Percentiles rank a stretch among this genome's conserved stretches.
These are phyloP conservation scores for Labrus mixtus DNA, from an alignment of 2,113 vertebrate genomes.

Conservation along the genomic window DNA sequence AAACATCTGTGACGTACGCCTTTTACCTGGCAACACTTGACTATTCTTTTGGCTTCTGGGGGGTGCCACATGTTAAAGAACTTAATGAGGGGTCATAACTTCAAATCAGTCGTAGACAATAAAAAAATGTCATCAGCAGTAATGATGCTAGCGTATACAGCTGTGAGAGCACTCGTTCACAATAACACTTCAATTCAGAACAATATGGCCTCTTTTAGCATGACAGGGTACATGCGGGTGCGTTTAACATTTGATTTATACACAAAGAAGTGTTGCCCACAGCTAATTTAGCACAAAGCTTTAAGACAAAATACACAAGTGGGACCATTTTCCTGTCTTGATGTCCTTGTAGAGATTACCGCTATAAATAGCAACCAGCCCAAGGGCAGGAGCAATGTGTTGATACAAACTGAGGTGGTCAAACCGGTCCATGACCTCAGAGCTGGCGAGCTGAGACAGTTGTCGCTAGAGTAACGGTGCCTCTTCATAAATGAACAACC, in stretches of 20 bases:
- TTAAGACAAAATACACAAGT: constrained; percentile 18
- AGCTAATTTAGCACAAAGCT: constrained; percentile 20
- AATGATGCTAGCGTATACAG: constrained; percentile 2
- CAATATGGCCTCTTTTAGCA: constrained; percentile 20
- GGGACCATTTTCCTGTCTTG: constrained; percentile 42
- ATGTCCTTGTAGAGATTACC: constrained; percentile 67
- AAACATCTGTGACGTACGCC: constrained; percentile 50
- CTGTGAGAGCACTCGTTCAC: constrained; percentile 9
- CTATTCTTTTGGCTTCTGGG: constrained; percentile 47
- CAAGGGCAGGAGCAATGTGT: constrained; percentile 67
- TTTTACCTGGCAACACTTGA: constrained; percentile 50
- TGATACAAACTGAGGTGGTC: constrained; percentile 68
- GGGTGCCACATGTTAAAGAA: constrained; percentile 58
- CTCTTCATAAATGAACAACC: constrained; percentile 16
- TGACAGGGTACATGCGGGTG: not conserved
- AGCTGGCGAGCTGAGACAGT: constrained; percentile 57
- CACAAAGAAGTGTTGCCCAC: constrained; percentile 2
- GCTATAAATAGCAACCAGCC: constrained; percentile 71
- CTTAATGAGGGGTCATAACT: constrained; percentile 61
- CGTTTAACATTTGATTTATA: constrained; percentile 1
- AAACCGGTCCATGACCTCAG: constrained; percentile 73
- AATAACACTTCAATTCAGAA: constrained; percentile 44
- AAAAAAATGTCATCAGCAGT: constrained; percentile 60
- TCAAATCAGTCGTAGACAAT: constrained; percentile 62
- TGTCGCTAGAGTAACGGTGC: constrained; percentile 46